Evolutionary conservation across 2,888 invertebrate species (phyloP), one percentile per base, ranked within the genome.

Genomic region (Stegophylla sp.): DNA sequence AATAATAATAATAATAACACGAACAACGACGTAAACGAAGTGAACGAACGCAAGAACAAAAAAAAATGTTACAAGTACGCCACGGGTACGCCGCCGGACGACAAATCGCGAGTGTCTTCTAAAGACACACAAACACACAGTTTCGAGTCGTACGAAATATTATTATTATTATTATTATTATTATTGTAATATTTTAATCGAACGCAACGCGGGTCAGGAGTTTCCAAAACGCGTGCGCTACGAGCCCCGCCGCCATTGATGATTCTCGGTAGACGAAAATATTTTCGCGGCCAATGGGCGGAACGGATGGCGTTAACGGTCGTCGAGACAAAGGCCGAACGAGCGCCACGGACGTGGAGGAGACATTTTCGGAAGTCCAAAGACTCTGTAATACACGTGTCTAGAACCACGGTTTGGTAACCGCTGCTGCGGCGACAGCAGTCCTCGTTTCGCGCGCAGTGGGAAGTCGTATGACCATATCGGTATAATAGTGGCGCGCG

Each of bases 391-490:
- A 43, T 43, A 10, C n/a, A n/a, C n/a, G n/a, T n/a, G n/a, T n/a
- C n/a, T n/a, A n/a, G n/a, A n/a, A n/a, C n/a, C n/a, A n/a, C n/a
- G n/a, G 76, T 79, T 79, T 79, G 79, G 79, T 71, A 71, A 79
- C 71, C 23, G 12, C 69, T 79, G 79, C 5, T 17, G 20, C 71
- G 23, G 12, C 69, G 71, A 71, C 5, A 17, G 20, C 48, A 12
- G 76, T 77, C 43, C 59, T 67, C 43, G 67, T 77, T 28, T 59
- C 34, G 45, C 77, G 48, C 34, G 45, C 77, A 59, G 79, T 61
- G 79, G 71, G 69, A 79, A 79, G 79, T 79, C 69, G 79, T 61
- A 71, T 79, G 79, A 71, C 79, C 79, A 79, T 79, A 79, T 79
- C 69, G 48, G 79, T 71, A 34, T 34, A 34, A 34, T 34, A 45